A percentile compares a stretch with the other conserved stretches of the same genome.
phyloP scores from a whole-genome alignment of 2,113 vertebrate species.

The Egretta garzetta region DNA sequence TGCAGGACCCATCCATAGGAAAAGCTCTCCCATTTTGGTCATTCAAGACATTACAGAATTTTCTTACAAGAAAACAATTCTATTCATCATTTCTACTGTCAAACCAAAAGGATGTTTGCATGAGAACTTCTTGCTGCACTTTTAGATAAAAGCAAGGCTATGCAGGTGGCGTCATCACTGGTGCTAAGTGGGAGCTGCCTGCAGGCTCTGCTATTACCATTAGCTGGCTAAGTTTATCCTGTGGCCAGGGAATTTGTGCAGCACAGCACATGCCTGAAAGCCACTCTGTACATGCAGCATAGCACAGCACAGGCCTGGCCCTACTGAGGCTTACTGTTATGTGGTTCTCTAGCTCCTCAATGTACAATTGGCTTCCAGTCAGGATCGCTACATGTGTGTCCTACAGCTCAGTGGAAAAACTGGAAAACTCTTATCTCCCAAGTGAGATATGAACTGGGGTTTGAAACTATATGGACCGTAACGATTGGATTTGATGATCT shows the following conservation, averaged over 20 bases:
- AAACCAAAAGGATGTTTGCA: background rate
- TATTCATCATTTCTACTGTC: background rate
- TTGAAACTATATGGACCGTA: background rate
- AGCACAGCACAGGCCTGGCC: background rate
- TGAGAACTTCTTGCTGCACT: background rate
- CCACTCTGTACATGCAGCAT: background rate
- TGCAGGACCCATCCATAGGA: background rate
- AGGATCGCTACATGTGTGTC: background rate
- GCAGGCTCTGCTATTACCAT: background rate
- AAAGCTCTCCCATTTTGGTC: background rate
- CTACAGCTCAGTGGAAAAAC: background rate
- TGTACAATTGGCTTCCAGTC: background rate
- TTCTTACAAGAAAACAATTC: background rate
- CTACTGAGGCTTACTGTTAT: too few relatives aligned
- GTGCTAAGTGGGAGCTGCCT: background rate
- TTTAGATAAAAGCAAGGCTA: background rate
- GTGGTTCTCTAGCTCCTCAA: background rate
- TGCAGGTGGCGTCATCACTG: fast-evolving
- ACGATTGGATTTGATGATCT: too few relatives aligned
- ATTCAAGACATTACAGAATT: background rate
- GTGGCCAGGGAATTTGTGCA: too few relatives aligned
- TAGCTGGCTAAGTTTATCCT: background rate
- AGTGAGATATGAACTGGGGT: background rate
- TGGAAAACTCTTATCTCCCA: background rate
- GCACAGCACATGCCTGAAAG: background rate